Conservation (phyloP, 2,797 vertebrate genomes). For the Myotis findleyi region DNA sequence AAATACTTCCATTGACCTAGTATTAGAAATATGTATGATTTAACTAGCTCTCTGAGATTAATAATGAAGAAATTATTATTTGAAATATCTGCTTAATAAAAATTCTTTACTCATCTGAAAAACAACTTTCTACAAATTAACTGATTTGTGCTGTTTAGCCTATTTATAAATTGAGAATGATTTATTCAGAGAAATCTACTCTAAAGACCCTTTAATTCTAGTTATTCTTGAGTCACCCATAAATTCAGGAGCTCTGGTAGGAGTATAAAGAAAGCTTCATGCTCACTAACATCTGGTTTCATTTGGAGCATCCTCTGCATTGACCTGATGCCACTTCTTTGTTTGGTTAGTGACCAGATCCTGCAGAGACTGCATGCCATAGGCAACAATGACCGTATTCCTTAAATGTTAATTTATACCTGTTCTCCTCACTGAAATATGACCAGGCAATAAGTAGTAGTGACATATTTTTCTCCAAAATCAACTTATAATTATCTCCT, state of each 20-base stretch:
- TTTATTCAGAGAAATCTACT: neutral
- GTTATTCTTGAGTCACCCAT: neutral
- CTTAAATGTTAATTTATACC: neutral
- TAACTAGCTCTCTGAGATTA: neutral
- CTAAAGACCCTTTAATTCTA: neutral
- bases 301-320: neutral
- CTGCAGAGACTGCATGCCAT: neutral
- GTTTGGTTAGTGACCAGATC: neutral
- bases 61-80: neutral
- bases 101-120: neutral
- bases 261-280: neutral
- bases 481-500: neutral
- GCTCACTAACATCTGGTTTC: neutral
- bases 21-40: neutral
- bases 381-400: neutral
- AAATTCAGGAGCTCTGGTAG: neutral
- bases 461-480: neutral
- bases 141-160: neutral
- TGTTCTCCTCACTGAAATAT: neutral
- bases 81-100: neutral
- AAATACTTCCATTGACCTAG: neutral
- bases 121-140: neutral
- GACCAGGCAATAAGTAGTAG: neutral
- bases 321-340: neutral
- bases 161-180: slow-evolving; percentile 19